Conservation (phyloP, 2,888 invertebrate genomes). For the Apeira syringaria region DNA sequence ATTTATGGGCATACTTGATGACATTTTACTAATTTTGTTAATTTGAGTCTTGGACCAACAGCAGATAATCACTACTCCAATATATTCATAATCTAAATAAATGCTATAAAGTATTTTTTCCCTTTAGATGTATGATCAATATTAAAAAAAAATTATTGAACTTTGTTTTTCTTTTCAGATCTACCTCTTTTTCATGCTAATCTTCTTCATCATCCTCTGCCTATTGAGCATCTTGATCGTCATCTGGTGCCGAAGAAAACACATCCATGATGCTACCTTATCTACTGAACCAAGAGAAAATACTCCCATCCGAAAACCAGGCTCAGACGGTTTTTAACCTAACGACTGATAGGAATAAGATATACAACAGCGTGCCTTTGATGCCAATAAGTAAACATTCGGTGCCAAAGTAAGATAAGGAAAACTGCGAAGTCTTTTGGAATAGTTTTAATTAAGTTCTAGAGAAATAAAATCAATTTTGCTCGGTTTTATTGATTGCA, state of each 20-base stretch:
- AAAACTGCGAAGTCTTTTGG: background rate
- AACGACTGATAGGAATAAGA: slow-evolving; percentile 19
- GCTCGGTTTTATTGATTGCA: background rate
- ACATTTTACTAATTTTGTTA: too few relatives aligned
- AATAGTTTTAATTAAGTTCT: slow-evolving; percentile 4
- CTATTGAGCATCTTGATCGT: slow-evolving; percentile 49
- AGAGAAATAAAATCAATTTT: background rate
- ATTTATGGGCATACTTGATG: too few relatives aligned
- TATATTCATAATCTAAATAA: too few relatives aligned
- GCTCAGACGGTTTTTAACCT: slow-evolving; percentile 31
- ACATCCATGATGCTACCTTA: slow-evolving; percentile 35
- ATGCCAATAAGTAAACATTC: background rate
- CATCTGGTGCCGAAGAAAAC: slow-evolving; percentile 48
- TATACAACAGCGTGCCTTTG: slow-evolving; percentile 7
- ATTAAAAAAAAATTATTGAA: too few relatives aligned
- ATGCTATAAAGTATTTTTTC: too few relatives aligned
- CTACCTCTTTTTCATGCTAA: slow-evolving; percentile 67
- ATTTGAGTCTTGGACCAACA: too few relatives aligned
- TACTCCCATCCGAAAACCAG: slow-evolving; percentile 50
- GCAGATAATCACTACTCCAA: too few relatives aligned
- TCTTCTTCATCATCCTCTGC: slow-evolving; percentile 58
- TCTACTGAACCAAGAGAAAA: slow-evolving; percentile 48
- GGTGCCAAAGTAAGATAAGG: slow-evolving; percentile 8
- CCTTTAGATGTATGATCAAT: too few relatives aligned
- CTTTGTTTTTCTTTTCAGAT: slow-evolving; percentile 49